Evolutionary conservation across 2,797 vertebrate genomes (phyloP).

Genomic region (Aselliscus stoliczkanus): DNA sequence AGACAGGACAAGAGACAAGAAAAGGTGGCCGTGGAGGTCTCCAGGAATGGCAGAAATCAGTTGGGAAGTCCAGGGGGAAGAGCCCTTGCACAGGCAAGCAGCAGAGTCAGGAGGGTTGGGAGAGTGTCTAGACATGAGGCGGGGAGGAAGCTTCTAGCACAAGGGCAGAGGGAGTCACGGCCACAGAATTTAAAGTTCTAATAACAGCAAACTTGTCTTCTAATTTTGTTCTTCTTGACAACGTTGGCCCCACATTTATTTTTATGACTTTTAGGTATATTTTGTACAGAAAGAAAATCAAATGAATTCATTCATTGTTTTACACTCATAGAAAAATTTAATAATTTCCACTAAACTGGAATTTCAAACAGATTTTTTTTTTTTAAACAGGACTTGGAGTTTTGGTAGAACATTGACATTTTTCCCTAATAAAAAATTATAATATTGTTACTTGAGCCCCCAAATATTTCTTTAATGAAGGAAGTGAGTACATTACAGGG

Average conservation of each 20-base stretch:
- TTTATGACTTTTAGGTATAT: background rate
- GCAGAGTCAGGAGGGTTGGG: rapidly evolving
- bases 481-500: background rate
- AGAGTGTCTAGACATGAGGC: too few relatives aligned
- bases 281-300: slow-evolving; percentile 22
- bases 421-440: slow-evolving; percentile 26
- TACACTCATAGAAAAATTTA: background rate
- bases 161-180: rapidly evolving
- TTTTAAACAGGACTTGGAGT: background rate
- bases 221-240: background rate
- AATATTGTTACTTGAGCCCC: background rate
- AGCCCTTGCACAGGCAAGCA: too few relatives aligned
- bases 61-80: rapidly evolving
- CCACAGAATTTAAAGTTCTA: background rate
- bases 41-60: background rate
- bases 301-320: slow-evolving; percentile 20
- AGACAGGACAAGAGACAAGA: background rate
- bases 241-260: background rate
- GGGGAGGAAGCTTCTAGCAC: rapidly evolving
- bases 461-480: slow-evolving; percentile 27
- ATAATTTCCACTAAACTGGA: slow-evolving; percentile 20
- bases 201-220: too few relatives aligned
- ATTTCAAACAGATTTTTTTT: slow-evolving; percentile 10
- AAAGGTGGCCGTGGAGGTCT: background rate
- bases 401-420: background rate